Base-by-base conservation (phyloP, 1,140 invertebrate species). In the Aphelinus atriplicis region DNA sequence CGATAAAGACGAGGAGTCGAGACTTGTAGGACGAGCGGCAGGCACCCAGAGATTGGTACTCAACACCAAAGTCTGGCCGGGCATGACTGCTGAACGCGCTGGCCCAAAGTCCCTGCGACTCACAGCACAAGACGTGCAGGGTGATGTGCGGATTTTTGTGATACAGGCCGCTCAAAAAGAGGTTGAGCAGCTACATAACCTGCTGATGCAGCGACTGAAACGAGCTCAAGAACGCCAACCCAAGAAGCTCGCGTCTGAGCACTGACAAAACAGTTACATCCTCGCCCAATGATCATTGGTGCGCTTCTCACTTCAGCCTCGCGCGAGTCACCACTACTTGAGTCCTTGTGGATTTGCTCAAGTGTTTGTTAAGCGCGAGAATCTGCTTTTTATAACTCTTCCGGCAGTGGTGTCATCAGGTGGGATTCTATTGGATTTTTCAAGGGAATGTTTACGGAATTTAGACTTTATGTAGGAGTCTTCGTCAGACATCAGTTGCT, bases 11-110 rank as follows among this genome's bases (percentile, higher is more conserved):
- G 88, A 90, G 6, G 90, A 91, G 69, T 95, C 93, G 45, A 88
- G 96, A 62, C 88, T 97, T 3, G 95, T 98, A 2, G 95, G 97
- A 82, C 90, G 97, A 63, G 95, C 94, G 9, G 90, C 94, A 43
- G 97, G 97, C 26, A 96, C 94, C 77, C 91, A 97, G 69, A 91
- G 96, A 76, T 91, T 98, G 66, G 92, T 98, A 80, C 89, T 99
- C 10, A 99, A 98, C 85, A 97, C 97, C 46, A 97, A 97, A 89
- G 92, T 96, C 56, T 98, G 96, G 95, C 90, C 94, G 3, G 96
- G 93, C 57, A 98, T 98, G 97, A 93, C 94, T 4, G 92, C 95
- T 2, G 95, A 98, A 81, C 90, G 92, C 76, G 93, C 96, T 1
- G 95, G 94, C 82, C 90, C 91, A 62, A 98, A 97, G 89, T 96